These are phyloP conservation scores for Tridacna crocea DNA, from an alignment of 2,888 invertebrate species.

Conservation along the genomic window DNA sequence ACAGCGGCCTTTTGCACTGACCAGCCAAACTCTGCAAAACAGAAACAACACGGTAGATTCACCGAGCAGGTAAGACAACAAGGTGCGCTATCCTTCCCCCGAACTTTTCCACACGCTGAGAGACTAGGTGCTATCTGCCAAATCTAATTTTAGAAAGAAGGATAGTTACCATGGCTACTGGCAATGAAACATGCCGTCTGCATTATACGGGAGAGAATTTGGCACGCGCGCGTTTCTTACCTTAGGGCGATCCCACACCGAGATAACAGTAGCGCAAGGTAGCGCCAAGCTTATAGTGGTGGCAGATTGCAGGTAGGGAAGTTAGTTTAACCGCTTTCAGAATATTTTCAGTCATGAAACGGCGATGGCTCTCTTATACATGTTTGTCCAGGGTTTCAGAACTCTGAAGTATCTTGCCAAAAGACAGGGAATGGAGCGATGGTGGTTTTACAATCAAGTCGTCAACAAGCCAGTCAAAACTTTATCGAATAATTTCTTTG, in stretches of 20 bases:
- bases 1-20: conserved; percentile 15
- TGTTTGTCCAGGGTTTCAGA: too few species aligned
- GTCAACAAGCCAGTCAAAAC: too few species aligned
- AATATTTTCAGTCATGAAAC: too few species aligned
- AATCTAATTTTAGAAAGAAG: conserved; percentile 63
- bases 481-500: too few species aligned
- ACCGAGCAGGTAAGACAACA: conserved; percentile 32
- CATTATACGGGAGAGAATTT: conserved; percentile 56
- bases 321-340: too few species aligned
- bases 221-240: conserved; percentile 18
- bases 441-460: too few species aligned
- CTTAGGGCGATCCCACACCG: conserved; percentile 43
- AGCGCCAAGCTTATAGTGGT: background rate
- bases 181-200: conserved; percentile 63
- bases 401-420: too few species aligned
- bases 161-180: conserved; percentile 62
- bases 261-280: background rate
- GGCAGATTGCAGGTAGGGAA: background rate
- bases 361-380: too few species aligned
- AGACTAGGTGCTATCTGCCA: conserved; percentile 55
- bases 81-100: conserved; percentile 26
- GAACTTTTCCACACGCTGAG: conserved; percentile 42
- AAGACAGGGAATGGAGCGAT: too few species aligned
- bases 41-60: conserved; percentile 13
- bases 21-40: conserved; percentile 16